Percentiles rank a stretch among this genome's conserved stretches.
Evolutionary conservation across 92 coral and sea anemone species (phyloP).

Genomic region (Zoanthus solanderi): DNA sequence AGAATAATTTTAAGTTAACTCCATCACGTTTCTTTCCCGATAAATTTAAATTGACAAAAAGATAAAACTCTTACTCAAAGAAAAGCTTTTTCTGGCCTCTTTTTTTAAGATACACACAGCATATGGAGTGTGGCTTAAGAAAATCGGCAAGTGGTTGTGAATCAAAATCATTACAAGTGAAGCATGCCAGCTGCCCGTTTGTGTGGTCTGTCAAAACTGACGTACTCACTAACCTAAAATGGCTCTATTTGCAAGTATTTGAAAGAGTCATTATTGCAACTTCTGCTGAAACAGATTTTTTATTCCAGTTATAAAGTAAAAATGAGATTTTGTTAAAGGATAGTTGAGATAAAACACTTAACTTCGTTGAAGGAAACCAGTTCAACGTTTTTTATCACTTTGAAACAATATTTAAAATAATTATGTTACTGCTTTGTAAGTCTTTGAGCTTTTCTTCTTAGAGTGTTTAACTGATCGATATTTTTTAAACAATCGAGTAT

Average conservation of each 20-base stretch:
- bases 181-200: constrained; percentile 33
- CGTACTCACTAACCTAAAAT: not conserved
- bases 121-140: not conserved
- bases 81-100: not conserved
- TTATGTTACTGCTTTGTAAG: not conserved
- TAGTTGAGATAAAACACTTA: not conserved
- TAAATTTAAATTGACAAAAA: not conserved
- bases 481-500: not conserved
- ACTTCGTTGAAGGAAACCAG: too few species aligned
- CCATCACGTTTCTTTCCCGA: constrained; percentile 4
- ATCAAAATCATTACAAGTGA: not conserved
- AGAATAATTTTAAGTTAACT: not conserved
- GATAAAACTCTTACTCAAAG: not conserved
- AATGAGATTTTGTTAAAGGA: not conserved
- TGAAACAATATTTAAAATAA: not conserved
- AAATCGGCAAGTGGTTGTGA: not conserved
- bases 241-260: not conserved
- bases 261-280: not conserved
- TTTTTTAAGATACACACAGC: not conserved
- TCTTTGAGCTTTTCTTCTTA: not conserved
- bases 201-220: constrained; percentile 26
- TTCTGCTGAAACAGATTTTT: not conserved
- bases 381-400: not conserved
- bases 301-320: not conserved
- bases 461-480: not conserved